A percentile compares a stretch with the other conserved stretches of the same genome.
phyloP scores from a whole-genome alignment of 2,113 vertebrate genomes.

The Tautogolabrus adspersus region DNA sequence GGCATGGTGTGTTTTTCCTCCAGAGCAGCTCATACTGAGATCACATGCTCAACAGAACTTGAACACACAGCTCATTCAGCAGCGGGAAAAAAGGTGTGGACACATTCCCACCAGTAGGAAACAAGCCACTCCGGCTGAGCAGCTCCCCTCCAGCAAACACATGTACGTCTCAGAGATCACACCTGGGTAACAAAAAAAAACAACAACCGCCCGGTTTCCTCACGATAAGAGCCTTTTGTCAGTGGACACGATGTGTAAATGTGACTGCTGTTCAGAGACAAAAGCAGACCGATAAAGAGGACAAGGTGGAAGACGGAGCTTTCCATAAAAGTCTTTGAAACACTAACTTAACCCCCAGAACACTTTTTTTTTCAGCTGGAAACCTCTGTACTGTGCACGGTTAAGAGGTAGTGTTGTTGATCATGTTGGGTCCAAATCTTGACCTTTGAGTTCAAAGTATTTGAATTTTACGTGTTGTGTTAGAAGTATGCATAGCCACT shows the following conservation, averaged over 20 bases:
- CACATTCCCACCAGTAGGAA: constrained; percentile 29
- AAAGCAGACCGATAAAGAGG: not conserved
- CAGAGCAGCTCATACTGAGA: constrained; percentile 19
- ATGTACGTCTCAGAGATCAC: not conserved
- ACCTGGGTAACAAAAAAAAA: not conserved
- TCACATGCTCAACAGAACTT: constrained; percentile 43
- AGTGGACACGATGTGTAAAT: not conserved
- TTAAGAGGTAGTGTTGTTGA: too few relatives aligned
- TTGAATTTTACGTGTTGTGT: too few relatives aligned
- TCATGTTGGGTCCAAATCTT: too few relatives aligned
- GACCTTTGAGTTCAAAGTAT: too few relatives aligned
- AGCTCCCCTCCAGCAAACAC: constrained; percentile 5
- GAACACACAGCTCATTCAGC: constrained; percentile 68
- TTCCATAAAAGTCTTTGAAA: not conserved
- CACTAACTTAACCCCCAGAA: too few relatives aligned
- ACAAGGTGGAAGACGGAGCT: not conserved
- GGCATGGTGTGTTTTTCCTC: constrained; percentile 13
- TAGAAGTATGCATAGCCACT: too few relatives aligned
- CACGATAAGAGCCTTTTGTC: constrained; percentile 15
- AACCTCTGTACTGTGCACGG: too few relatives aligned
- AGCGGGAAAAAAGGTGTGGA: constrained; percentile 49
- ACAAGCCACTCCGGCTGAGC: constrained; percentile 29
- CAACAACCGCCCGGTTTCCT: not conserved
- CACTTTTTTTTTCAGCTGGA: too few relatives aligned
- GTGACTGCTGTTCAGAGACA: not conserved